Conservation (phyloP, 2,113 vertebrate genomes). For the Bubalus kerabau region DNA sequence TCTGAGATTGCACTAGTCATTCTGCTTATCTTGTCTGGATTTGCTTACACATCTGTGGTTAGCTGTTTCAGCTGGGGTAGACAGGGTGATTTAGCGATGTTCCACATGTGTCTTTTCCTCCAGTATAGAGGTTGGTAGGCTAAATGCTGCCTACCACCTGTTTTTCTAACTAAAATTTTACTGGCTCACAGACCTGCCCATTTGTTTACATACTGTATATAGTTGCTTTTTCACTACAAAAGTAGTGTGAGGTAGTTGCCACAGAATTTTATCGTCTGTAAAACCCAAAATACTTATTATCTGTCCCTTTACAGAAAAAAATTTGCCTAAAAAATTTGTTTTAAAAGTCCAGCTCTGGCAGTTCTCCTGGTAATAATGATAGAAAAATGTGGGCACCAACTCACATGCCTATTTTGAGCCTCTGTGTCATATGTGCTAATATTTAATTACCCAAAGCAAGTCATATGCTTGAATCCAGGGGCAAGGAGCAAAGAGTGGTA, state of each 20-base stretch:
- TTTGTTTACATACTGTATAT: not conserved
- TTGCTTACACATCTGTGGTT: not conserved
- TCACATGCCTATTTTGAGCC: not conserved
- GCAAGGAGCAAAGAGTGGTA: not conserved
- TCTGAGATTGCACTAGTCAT: not conserved
- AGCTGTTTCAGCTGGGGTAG: not conserved
- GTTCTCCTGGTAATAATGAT: not conserved
- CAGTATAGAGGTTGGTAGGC: not conserved
- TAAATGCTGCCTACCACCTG: not conserved
- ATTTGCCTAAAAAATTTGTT: not conserved
- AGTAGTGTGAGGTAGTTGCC: not conserved
- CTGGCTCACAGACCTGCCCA: not conserved
- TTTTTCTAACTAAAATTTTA: not conserved
- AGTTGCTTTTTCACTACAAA: not conserved
- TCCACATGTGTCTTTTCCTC: not conserved
- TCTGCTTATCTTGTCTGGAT: not conserved
- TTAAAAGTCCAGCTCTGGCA: not conserved
- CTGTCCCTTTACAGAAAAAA: not conserved
- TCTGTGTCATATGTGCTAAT: not conserved
- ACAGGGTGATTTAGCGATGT: not conserved
- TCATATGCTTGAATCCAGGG: not conserved
- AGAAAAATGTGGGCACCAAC: not conserved
- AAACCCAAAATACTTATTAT: not conserved
- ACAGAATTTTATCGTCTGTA: not conserved
- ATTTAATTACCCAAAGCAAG: not conserved